A percentile compares a stretch with the other conserved stretches of the same genome.
Evolutionary conservation across 2,113 vertebrate species (phyloP).

Genomic region (Periophthalmodon schlosseri): DNA sequence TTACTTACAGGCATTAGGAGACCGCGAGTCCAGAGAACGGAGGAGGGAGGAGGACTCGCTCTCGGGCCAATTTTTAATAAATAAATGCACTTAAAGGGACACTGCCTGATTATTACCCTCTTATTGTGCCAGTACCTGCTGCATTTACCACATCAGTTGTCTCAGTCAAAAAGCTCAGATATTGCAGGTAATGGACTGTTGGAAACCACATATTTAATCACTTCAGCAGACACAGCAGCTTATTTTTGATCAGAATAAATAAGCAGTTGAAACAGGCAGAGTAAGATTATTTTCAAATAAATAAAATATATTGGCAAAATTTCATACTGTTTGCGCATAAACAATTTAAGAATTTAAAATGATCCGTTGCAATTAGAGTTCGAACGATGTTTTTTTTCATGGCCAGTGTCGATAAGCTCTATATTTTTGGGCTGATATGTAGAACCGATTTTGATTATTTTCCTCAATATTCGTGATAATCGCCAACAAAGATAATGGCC

Average conservation of each 20-base stretch:
- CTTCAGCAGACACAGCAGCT: neutral
- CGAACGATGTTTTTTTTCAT: too few relatives aligned
- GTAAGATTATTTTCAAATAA: neutral
- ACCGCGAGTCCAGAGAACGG: conserved; percentile 41
- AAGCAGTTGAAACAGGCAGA: neutral
- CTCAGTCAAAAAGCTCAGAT: neutral
- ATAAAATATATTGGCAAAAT: neutral
- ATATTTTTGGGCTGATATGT: too few relatives aligned
- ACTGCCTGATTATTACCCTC: conserved; percentile 17
- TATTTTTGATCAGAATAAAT: neutral
- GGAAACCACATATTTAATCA: neutral
- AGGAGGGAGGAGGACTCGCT: conserved; percentile 33
- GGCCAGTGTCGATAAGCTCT: too few relatives aligned
- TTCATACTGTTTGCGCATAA: neutral
- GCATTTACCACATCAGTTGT: neutral
- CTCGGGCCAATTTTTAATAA: conserved; percentile 26
- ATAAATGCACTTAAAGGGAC: conserved; percentile 41
- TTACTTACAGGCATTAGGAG: conserved; percentile 55
- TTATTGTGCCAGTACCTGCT: neutral
- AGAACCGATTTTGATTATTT: too few relatives aligned
- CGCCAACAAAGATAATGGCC: too few relatives aligned
- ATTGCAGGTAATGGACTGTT: neutral
- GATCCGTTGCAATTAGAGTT: too few relatives aligned
- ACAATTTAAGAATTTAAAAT: too few relatives aligned
- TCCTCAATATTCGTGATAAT: too few relatives aligned